Evolutionary conservation across 2,888 invertebrate genomes (phyloP), one percentile per base, ranked within the genome.

Genomic region (Dermolepida albohirtum): DNA sequence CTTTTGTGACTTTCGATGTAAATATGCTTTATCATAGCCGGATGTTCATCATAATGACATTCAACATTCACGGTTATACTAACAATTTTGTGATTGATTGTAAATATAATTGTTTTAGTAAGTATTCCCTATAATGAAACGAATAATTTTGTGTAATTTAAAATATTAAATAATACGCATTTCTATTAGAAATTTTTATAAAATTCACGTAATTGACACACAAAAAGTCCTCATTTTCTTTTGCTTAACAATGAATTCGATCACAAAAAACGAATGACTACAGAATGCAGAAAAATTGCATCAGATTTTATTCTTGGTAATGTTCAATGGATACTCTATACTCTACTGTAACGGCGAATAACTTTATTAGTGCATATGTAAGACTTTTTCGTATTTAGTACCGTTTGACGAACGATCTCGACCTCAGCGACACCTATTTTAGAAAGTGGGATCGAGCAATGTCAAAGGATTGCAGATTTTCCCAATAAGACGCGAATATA

Each of bases 351-450:
- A 34, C 34, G 10, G 10, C 34, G 6, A 5, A 6, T 34, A 34
- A 34, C 10, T 6, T 10, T 5, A 1, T 6, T 10, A 34, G 6
- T 17, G 49, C 22, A 49, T 10, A 22, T 22, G 11, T 22, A 11
- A 22, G 5, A 17, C 4, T 49, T 49, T 10, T 49, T 49, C 7
- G 22, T 22, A 22, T 22, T 22, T 22, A 22, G 22, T 22, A 5
- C 0, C 34, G 6, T 49, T 16, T 49, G 49, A 47, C 22, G 49
- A 49, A 49, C 7, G 14, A 16, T 44, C 10, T 6, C 17, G 17
- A 16, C 49, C 22, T 8, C 14, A 62, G 59, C 29, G 59, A 29
- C 59, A 62, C 34, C 59, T 62, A 29, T 7, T 47, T 47, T 62
- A 62, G 59, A 62, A 62, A 62, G 59, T 11, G 34, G 8, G 10